A percentile compares a stretch with the other conserved stretches of the same genome.
Conservation (phyloP, 2,888 invertebrate species). For the Macaria liturata region DNA sequence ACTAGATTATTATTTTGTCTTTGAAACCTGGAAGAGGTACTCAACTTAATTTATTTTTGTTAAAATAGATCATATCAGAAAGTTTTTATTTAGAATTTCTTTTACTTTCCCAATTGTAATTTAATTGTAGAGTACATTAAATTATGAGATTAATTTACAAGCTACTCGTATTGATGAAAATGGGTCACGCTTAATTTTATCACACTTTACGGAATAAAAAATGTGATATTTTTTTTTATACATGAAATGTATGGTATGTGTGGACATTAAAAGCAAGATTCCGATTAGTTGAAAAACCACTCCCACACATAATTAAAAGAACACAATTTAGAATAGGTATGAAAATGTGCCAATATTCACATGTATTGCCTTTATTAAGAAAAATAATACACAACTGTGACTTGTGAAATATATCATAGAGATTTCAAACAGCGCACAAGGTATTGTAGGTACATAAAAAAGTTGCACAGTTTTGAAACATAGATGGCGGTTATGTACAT, state of each 20-base stretch:
- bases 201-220: background rate
- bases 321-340: background rate
- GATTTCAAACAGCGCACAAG: no score
- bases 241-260: background rate
- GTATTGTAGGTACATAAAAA: no score
- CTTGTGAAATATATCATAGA: no score
- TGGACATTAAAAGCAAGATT: constrained; percentile 4
- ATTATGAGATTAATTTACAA: constrained; percentile 12
- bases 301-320: constrained; percentile 11
- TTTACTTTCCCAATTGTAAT: no score
- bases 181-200: background rate
- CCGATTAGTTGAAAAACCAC: constrained; percentile 17
- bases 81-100: no score
- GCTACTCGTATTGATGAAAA: background rate
- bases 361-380: background rate
- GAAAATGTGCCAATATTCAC: constrained; percentile 4
- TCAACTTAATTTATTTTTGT: no score
- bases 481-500: background rate
- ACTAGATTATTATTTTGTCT: no score
- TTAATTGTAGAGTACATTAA: no score
- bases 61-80: no score
- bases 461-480: background rate
- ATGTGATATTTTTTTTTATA: background rate
- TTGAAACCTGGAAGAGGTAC: no score
- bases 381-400: background rate